phyloP scores from a whole-genome alignment of 2,113 vertebrate species.

The Theristicus caerulescens region DNA sequence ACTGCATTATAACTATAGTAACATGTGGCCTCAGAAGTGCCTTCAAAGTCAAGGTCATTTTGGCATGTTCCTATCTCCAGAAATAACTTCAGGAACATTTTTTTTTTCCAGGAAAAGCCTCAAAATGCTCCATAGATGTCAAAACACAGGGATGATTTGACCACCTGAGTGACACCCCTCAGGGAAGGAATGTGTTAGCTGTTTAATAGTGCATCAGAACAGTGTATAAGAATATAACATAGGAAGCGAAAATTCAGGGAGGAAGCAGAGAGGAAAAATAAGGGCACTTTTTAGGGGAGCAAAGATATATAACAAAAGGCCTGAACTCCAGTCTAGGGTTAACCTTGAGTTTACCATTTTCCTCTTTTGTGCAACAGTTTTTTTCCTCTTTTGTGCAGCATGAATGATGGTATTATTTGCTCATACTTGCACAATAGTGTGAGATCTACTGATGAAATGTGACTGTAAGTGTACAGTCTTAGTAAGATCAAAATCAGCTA shows the following conservation, averaged over 20 bases:
- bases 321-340: background rate
- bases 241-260: background rate
- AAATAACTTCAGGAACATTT: background rate
- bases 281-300: background rate
- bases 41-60: constrained; percentile 3
- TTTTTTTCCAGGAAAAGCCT: background rate
- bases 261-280: background rate
- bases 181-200: background rate
- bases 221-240: background rate
- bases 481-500: background rate
- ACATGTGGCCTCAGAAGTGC: background rate
- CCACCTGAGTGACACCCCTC: background rate
- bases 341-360: background rate
- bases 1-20: background rate
- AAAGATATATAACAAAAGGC: background rate
- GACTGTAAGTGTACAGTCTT: background rate
- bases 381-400: background rate
- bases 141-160: background rate
- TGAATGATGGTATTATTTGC: background rate
- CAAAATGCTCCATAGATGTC: background rate
- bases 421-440: background rate
- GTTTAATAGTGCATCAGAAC: background rate
- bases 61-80: background rate
- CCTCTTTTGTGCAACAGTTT: background rate
- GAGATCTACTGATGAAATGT: background rate